Percentiles rank a stretch among this genome's conserved stretches.
Evolutionary conservation across 2,888 invertebrate genomes (phyloP).

Genomic region (Coremacera marginata): DNA sequence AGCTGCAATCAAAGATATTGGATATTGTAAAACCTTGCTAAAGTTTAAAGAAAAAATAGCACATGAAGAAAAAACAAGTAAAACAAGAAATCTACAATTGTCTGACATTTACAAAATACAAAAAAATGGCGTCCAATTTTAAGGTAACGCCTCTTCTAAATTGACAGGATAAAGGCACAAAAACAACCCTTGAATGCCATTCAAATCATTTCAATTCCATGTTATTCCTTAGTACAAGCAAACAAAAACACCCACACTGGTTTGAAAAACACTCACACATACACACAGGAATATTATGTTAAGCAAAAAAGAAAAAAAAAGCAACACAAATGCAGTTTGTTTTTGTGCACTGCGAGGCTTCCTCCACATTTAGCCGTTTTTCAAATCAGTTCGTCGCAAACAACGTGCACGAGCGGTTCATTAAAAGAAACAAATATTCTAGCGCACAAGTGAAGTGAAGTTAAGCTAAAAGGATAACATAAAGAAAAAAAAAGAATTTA

Average conservation of each 20-base stretch:
- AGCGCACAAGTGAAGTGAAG: background rate
- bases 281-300: background rate
- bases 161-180: slow-evolving; percentile 43
- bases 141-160: slow-evolving; percentile 49
- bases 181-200: slow-evolving; percentile 53
- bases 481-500: background rate
- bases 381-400: slow-evolving; percentile 27
- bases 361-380: slow-evolving; percentile 3
- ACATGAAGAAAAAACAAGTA: background rate
- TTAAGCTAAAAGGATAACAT: background rate
- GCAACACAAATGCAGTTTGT: background rate
- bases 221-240: slow-evolving; percentile 21
- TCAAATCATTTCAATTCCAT: slow-evolving; percentile 42
- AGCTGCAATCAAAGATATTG: background rate
- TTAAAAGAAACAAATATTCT: background rate
- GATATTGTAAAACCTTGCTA: background rate
- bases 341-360: background rate
- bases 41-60: background rate
- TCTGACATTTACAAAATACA: background rate
- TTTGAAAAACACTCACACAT: background rate
- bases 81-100: background rate
- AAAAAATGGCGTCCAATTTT: slow-evolving; percentile 59
- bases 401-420: slow-evolving; percentile 30
- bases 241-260: slow-evolving; percentile 9
- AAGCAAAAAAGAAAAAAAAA: background rate